Percentiles rank a stretch among this genome's conserved stretches.
phyloP scores from a whole-genome alignment of 2,888 invertebrate genomes.

The Schrankia costaestrigalis region DNA sequence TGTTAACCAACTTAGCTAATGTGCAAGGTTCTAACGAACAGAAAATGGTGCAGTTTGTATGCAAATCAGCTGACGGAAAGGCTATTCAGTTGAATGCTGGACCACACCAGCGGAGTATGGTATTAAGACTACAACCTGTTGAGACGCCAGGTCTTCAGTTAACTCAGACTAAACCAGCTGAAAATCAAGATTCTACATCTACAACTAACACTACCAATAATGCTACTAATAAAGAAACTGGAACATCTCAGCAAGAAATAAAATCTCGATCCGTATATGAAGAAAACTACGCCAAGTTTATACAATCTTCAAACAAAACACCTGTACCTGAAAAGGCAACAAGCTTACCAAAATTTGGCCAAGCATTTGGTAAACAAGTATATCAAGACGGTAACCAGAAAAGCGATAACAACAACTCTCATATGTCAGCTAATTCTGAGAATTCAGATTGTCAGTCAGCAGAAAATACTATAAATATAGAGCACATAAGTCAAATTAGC shows the following conservation, averaged over 20 bases:
- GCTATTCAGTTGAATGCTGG: slow-evolving; percentile 78
- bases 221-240: slow-evolving; percentile 39
- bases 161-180: slow-evolving; percentile 40
- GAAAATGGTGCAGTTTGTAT: slow-evolving; percentile 82
- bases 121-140: slow-evolving; percentile 68
- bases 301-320: slow-evolving; percentile 64
- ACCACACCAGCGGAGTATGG: slow-evolving; percentile 77
- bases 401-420: slow-evolving; percentile 48
- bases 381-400: slow-evolving; percentile 74
- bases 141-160: slow-evolving; percentile 55
- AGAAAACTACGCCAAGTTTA: slow-evolving; percentile 80
- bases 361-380: slow-evolving; percentile 88
- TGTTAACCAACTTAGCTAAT: slow-evolving; percentile 70
- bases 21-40: slow-evolving; percentile 73
- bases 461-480: slow-evolving; percentile 59
- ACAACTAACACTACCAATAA: slow-evolving; percentile 35
- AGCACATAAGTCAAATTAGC: slow-evolving; percentile 59
- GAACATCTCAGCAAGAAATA: slow-evolving; percentile 59
- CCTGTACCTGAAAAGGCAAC: slow-evolving; percentile 64
- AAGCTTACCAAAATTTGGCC: slow-evolving; percentile 87
- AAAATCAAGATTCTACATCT: slow-evolving; percentile 51
- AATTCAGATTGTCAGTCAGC: slow-evolving; percentile 49
- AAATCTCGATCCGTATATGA: slow-evolving; percentile 77
- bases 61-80: slow-evolving; percentile 82
- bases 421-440: slow-evolving; percentile 44